Evolutionary conservation across 2,797 vertebrate species (phyloP), one percentile per base, ranked within the genome.

Genomic region (Clarias pachynema): DNA sequence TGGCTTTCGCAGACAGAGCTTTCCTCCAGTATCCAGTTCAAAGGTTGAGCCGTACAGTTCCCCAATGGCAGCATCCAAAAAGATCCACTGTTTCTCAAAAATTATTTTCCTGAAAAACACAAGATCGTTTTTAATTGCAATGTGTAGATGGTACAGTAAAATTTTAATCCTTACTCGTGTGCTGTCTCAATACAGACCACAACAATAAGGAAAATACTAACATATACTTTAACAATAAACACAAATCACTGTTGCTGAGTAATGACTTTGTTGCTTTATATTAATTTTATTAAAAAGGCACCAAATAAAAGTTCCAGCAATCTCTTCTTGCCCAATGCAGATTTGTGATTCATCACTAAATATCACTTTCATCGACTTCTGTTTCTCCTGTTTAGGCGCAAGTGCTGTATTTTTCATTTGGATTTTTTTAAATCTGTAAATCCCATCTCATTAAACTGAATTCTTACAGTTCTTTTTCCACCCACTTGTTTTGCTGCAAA

Each of bases 1-100:
- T 56, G 53, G 66, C 90, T 92, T 95, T 86, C 93, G 94, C 29
- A 93, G 94, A 89, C 97, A 94, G 68, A 99, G 95, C 62, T 86
- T 94, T 68, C 96, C 98, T 73, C 97, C 97, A 16, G 88, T 85
- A 4, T 91, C 93, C 2, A 99, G 96, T 89, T 99, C 98, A 93
- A 99, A 99, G 0, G 95, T 95, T 57, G 96, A 96, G 77, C 97
- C 96, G 68, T 97, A 99, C 84, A 93, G 81, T 29, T 97, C 95
- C 15, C 97, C 98, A 0, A 99, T 95, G 0, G 95, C 94, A 0
- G 96, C 97, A 84, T 99, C 98, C 91, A 99, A 87, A 90, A 95
- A 97, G 85, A 99, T 96, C 97, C 98, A 98, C 89, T 99, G 97
- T 91, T 98, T 99, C 93, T 99, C 98, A 95, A 99, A 99, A 85